Evolutionary conservation across 1,140 invertebrate species (phyloP).

Genomic region (Temnothorax longispinosus): DNA sequence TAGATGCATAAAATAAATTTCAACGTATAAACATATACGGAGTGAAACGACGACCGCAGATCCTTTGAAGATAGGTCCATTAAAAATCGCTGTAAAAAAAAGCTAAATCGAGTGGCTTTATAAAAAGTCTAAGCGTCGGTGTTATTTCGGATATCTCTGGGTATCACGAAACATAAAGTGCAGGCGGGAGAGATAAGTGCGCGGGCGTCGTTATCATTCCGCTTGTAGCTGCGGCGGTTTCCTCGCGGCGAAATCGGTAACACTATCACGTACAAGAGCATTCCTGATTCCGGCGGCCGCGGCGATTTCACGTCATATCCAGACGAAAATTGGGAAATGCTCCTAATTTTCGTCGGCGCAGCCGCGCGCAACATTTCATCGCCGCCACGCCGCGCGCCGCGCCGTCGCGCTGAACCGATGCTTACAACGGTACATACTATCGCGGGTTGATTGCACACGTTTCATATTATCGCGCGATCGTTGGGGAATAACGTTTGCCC

Average conservation of each 20-base stretch:
- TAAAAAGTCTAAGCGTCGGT: not conserved
- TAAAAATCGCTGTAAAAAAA: not conserved
- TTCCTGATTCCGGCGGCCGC: constrained; percentile 75
- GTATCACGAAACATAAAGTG: not conserved
- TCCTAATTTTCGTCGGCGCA: constrained; percentile 74
- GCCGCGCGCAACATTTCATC: constrained; percentile 39
- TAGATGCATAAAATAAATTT: not conserved
- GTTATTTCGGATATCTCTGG: not conserved
- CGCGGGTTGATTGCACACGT: constrained; percentile 60
- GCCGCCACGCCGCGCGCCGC: not conserved
- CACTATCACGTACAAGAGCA: constrained; percentile 74
- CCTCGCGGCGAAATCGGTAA: constrained; percentile 71
- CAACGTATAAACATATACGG: not conserved
- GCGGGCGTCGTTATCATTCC: constrained; percentile 72
- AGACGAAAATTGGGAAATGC: constrained; percentile 81
- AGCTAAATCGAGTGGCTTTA: not conserved
- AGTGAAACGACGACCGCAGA: not conserved
- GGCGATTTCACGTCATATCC: constrained; percentile 73
- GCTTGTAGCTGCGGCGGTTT: constrained; percentile 53
- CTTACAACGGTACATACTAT: constrained; percentile 33
- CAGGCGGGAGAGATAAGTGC: constrained; percentile 3
- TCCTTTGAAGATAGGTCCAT: not conserved
- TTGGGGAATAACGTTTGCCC: constrained; percentile 41
- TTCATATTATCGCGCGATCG: constrained; percentile 59
- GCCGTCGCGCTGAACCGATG: constrained; percentile 15